Evolutionary conservation across 2,888 invertebrate genomes (phyloP).

Genomic region (Petrophora chlorosata): DNA sequence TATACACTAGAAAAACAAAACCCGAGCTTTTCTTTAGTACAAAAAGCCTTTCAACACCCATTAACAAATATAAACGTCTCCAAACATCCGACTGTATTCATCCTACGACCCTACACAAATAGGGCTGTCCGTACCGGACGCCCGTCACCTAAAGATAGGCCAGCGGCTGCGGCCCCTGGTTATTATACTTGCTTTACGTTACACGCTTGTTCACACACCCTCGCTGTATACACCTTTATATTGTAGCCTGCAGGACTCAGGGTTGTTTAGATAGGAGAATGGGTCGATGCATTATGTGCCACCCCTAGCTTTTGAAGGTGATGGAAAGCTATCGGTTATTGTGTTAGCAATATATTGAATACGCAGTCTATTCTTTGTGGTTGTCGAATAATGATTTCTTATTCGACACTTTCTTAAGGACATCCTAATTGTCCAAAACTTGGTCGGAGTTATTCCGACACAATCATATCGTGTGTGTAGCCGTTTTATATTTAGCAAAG

Average conservation of each 20-base stretch:
- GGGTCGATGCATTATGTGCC: slow-evolving; percentile 23
- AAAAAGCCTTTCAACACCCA: no score
- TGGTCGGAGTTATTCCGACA: no score
- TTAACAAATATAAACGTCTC: slow-evolving; percentile 3
- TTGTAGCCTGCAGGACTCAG: slow-evolving; percentile 6
- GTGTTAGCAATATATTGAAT: background rate
- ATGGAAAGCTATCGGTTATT: slow-evolving; percentile 3
- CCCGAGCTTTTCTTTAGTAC: no score
- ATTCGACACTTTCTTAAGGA: no score
- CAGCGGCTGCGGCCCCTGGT: slow-evolving; percentile 3
- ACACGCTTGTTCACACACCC: slow-evolving; percentile 14
- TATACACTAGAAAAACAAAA: no score
- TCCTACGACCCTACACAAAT: slow-evolving; percentile 11
- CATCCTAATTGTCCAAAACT: no score
- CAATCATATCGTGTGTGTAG: no score
- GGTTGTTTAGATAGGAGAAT: slow-evolving; percentile 30
- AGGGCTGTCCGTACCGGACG: slow-evolving; percentile 22
- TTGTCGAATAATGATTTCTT: no score
- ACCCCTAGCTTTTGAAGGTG: slow-evolving; percentile 17
- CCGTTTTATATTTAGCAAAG: no score
- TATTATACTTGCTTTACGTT: slow-evolving; percentile 16
- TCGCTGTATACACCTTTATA: no score
- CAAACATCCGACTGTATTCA: slow-evolving; percentile 11
- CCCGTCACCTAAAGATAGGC: slow-evolving; percentile 23
- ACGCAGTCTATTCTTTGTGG: no score